Evolutionary conservation across 2,797 vertebrate species (phyloP).

Genomic region (Lophotriccus pileatus): DNA sequence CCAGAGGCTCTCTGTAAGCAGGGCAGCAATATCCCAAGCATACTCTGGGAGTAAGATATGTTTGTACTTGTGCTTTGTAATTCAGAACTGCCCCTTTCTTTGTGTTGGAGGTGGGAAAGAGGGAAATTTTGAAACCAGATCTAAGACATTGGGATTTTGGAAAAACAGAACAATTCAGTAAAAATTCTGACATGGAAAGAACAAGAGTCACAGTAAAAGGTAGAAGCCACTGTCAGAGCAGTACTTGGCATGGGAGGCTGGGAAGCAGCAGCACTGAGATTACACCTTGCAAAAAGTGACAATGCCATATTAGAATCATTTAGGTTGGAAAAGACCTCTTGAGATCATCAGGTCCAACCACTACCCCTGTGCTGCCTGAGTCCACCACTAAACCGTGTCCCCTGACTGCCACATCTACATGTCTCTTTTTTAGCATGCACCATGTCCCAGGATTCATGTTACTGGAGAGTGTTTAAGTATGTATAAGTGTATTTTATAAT

Average conservation of each 20-base stretch:
- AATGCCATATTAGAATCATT: not conserved
- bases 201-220: not conserved
- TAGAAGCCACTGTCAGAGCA: accelerated
- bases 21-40: not conserved
- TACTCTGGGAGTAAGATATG: not conserved
- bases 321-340: not conserved
- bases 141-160: not conserved
- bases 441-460: not conserved
- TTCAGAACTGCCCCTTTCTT: not conserved
- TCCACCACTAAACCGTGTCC: not conserved
- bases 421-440: not conserved
- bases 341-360: not conserved
- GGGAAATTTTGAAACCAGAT: not conserved
- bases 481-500: not conserved
- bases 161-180: not conserved
- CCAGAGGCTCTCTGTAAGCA: not conserved
- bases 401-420: not conserved
- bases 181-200: not conserved
- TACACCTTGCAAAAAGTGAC: not conserved
- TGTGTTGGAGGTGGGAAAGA: not conserved
- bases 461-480: not conserved
- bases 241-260: not conserved
- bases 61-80: not conserved
- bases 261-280: not conserved
- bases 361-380: not conserved